These are phyloP conservation scores for Tromatobia lineatoria DNA, from an alignment of 2,888 invertebrate genomes.

Conservation along the genomic window DNA sequence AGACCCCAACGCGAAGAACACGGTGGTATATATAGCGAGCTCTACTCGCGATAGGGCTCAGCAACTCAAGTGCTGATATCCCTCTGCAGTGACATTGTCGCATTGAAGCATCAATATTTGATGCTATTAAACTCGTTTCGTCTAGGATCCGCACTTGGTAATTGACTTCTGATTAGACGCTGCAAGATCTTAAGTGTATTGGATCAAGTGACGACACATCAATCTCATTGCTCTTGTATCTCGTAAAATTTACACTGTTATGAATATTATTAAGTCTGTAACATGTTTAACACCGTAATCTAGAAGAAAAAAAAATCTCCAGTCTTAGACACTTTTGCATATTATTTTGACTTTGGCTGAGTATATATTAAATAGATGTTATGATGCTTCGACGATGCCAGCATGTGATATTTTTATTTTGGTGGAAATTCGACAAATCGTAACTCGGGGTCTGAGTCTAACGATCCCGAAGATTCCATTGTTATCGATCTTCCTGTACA, in stretches of 20 bases:
- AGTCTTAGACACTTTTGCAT: too few species aligned
- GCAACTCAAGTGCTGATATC: conserved; percentile 45
- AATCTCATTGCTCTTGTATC: conserved; percentile 46
- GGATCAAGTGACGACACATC: conserved; percentile 58
- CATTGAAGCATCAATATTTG: conserved; percentile 82
- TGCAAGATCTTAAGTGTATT: conserved; percentile 77
- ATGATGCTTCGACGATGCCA: too few species aligned
- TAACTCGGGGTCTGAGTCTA: too few species aligned
- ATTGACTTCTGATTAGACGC: conserved; percentile 85
- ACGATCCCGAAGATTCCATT: too few species aligned
- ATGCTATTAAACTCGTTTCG: conserved; percentile 84
- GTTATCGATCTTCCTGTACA: too few species aligned
- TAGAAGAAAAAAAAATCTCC: too few species aligned
- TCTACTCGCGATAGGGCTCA: conserved; percentile 19
- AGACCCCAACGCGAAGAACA: conserved; percentile 34
- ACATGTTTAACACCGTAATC: too few species aligned
- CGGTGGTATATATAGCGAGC: not conserved
- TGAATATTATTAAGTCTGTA: too few species aligned
- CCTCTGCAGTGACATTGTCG: conserved; percentile 60
- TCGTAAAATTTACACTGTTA: not conserved
- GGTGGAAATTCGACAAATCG: too few species aligned
- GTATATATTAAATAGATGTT: too few species aligned
- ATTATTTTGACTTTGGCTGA: too few species aligned
- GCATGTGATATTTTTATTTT: too few species aligned
- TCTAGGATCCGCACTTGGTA: conserved; percentile 79